Conservation (phyloP, 2,888 invertebrate genomes). For the Metacarcinus magister region DNA sequence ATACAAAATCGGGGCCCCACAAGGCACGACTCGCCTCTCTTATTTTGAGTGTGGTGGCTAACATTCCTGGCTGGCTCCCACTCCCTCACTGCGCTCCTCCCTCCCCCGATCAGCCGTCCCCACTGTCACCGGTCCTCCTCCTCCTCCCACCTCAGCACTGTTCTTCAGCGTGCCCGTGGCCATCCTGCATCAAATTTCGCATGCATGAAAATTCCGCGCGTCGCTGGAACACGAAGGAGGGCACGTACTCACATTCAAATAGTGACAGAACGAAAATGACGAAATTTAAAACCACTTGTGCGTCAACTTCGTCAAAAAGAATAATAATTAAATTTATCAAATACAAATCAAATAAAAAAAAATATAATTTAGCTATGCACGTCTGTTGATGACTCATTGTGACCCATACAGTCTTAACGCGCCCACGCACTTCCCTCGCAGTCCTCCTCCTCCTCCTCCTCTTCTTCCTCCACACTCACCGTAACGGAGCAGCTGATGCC, state of each 20-base stretch:
- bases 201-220: neutral
- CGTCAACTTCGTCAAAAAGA: neutral
- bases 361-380: neutral
- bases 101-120: neutral
- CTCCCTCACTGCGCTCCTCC: slow-evolving; percentile 50
- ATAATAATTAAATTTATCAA: neutral
- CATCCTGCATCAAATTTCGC: neutral
- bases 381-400: neutral
- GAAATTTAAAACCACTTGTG: neutral
- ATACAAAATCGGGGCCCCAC: slow-evolving; percentile 51
- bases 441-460: neutral
- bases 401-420: neutral
- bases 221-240: slow-evolving; percentile 30
- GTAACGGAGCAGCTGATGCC: slow-evolving; percentile 65
- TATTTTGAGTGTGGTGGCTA: slow-evolving; percentile 72
- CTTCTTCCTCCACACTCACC: slow-evolving; percentile 61
- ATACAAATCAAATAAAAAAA: neutral
- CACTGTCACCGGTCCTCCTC: slow-evolving; percentile 63
- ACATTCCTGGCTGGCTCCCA: slow-evolving; percentile 73
- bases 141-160: neutral
- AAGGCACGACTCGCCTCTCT: slow-evolving; percentile 59
- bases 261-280: neutral
- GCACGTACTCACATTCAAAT: neutral
- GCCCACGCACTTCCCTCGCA: neutral
- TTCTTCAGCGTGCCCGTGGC: neutral